Percentiles rank a stretch among this genome's conserved stretches.
These are phyloP conservation scores for Heliconius melpomene DNA, from an alignment of 1,140 invertebrate species.

Conservation along the genomic window DNA sequence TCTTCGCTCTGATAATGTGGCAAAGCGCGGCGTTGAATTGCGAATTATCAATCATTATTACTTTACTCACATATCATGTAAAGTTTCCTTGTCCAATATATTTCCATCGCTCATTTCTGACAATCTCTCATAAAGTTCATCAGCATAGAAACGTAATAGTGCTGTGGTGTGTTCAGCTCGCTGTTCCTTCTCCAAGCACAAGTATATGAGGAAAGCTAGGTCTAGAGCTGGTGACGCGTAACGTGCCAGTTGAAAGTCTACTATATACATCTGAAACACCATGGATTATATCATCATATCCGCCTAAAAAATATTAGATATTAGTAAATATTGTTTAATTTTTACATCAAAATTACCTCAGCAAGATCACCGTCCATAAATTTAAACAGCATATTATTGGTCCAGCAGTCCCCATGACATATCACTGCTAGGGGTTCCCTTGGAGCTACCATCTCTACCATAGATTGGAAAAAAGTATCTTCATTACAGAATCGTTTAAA, in stretches of 20 bases:
- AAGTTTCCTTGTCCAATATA: constrained; percentile 75
- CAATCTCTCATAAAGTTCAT: constrained; percentile 76
- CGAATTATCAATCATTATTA: neutral
- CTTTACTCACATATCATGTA: constrained; percentile 82
- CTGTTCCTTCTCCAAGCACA: constrained; percentile 84
- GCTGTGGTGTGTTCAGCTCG: constrained; percentile 81
- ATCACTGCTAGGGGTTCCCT: constrained; percentile 85
- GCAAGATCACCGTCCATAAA: constrained; percentile 79
- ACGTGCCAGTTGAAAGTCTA: constrained; percentile 87
- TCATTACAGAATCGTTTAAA: constrained; percentile 83
- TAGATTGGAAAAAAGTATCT: constrained; percentile 85
- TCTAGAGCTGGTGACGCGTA: constrained; percentile 87
- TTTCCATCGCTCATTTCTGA: constrained; percentile 76
- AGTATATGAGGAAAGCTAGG: constrained; percentile 85
- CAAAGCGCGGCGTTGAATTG: no score
- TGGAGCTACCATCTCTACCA: constrained; percentile 84
- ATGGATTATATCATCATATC: no score
- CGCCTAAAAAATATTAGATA: no score
- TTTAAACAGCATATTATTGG: constrained; percentile 87
- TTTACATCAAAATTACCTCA: constrained; percentile 70
- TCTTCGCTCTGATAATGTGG: no score
- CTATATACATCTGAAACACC: constrained; percentile 82
- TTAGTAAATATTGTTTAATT: no score
- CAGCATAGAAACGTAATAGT: constrained; percentile 82
- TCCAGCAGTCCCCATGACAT: constrained; percentile 89